Conservation (phyloP, 2,888 invertebrate genomes). For the Charanyca ferruginea region DNA sequence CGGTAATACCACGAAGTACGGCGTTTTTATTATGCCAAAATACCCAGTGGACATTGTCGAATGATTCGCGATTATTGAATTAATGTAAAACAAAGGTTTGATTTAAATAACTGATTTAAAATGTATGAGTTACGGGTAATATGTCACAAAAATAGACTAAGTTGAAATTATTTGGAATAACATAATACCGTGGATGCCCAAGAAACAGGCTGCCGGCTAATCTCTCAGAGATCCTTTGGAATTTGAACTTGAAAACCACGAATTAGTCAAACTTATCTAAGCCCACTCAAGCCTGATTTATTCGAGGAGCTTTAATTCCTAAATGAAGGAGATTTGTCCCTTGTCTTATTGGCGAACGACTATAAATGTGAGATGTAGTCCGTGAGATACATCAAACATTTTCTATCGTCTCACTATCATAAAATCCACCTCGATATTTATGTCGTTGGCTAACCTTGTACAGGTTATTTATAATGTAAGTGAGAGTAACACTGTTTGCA, state of each 20-base stretch:
- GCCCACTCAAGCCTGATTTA: slow-evolving; percentile 25
- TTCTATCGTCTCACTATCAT: background rate
- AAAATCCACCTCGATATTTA: background rate
- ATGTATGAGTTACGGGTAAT: background rate
- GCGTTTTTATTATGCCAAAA: background rate
- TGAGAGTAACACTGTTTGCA: background rate
- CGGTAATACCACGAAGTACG: too few relatives aligned
- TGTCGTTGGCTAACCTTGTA: too few relatives aligned
- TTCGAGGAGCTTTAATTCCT: slow-evolving; percentile 15
- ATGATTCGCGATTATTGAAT: background rate
- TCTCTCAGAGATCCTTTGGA: slow-evolving; percentile 3
- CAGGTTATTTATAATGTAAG: too few relatives aligned
- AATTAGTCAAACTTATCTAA: slow-evolving; percentile 36
- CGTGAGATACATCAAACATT: too few relatives aligned
- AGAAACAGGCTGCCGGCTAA: slow-evolving; percentile 8
- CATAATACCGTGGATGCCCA: background rate
- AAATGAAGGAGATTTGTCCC: slow-evolving; percentile 14
- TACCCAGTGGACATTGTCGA: background rate
- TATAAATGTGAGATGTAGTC: too few relatives aligned
- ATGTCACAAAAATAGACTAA: background rate
- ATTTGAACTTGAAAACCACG: slow-evolving; percentile 24
- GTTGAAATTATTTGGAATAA: background rate
- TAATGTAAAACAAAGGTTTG: too few relatives aligned
- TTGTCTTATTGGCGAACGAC: background rate
- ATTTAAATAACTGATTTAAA: too few relatives aligned